Evolutionary conservation across 2,797 vertebrate genomes (phyloP), one percentile per base, ranked within the genome.

Genomic region (Smutsia gigantea): DNA sequence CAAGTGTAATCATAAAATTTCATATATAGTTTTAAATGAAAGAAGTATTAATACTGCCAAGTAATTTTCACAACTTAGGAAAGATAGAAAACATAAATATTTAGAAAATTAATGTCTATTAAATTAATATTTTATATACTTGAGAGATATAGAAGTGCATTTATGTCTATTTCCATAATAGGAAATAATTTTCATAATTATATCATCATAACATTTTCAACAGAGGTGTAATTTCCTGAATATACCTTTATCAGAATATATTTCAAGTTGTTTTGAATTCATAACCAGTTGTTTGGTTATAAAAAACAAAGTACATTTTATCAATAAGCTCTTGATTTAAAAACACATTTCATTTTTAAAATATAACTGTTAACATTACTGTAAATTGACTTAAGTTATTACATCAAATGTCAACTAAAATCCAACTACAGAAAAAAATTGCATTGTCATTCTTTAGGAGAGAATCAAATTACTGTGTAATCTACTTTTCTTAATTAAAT

Each of bases 201-300:
- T 29, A 89, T 63, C 31, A 79, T 87, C 39, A 71, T 55, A 94
- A 88, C 64, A 93, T 84, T 96, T 96, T 91, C 85, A 93, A 95
- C 49, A 93, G 51, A 97, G 93, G 61, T 82, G 53, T 97, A 96
- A 83, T 93, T 96, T 86, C 84, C 74, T 94, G 12, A 82, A 49
- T 69, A 42, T 0, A 23, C 15, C 37, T 85, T 71, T 85, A 86
- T 69, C 34, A 77, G 29, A 82, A 19, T 53, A 64, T 77, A 79
- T 84, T 92, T 92, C 37, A 51, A 68, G 10, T 77, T 90, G 31
- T 19, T 78, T 93, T 92, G 11, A 89, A 72, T 79, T 84, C 53
- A 81, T 42, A 57, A 42, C 21, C 21, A 88, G 64, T 51, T 79
- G 14, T 69, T 91, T 84, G 10, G 46, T 46, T 46, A 46, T 1